A percentile compares a stretch with the other conserved stretches of the same genome.
Conservation (phyloP, 2,888 invertebrate genomes). For the Scelioninae gen. 2 region DNA sequence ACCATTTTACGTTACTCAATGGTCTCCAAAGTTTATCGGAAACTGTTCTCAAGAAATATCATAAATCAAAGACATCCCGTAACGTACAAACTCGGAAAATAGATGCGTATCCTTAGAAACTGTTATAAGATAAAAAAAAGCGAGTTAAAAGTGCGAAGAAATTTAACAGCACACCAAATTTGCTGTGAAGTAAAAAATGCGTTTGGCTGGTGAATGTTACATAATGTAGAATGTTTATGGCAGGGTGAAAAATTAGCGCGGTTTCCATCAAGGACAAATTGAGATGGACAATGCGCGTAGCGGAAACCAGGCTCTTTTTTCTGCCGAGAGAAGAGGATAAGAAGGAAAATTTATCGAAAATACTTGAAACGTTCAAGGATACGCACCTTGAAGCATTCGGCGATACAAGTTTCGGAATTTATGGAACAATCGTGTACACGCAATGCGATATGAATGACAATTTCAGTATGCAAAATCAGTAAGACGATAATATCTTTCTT, state of each 20-base stretch:
- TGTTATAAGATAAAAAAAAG: conserved; percentile 21
- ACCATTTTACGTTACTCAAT: too few relatives aligned
- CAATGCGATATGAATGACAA: conserved; percentile 35
- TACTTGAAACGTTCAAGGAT: conserved; percentile 15
- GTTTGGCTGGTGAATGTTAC: conserved; percentile 11
- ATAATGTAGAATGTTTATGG: conserved; percentile 22
- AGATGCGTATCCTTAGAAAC: conserved; percentile 49
- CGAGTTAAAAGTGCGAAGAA: conserved; percentile 31
- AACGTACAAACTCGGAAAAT: conserved; percentile 54
- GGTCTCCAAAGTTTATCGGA: too few relatives aligned
- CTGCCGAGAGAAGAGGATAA: too few relatives aligned
- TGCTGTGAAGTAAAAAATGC: conserved; percentile 46
- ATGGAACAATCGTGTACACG: conserved; percentile 39
- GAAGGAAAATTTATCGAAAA: conserved; percentile 1
- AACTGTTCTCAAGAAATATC: too few relatives aligned
- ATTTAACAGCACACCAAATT: conserved; percentile 51
- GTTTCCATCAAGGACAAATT: too few relatives aligned
- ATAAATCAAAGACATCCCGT: conserved; percentile 26
- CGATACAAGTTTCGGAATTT: conserved; percentile 6
- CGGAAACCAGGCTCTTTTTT: too few relatives aligned
- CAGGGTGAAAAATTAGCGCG: conserved; percentile 31
- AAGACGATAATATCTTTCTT: conserved; percentile 13
- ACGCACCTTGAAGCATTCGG: conserved; percentile 30
- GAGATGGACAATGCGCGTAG: too few relatives aligned
- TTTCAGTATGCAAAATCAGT: conserved; percentile 27